These are phyloP conservation scores for Tetragonula clypearis DNA, from an alignment of 1,140 invertebrate genomes.

Conservation along the genomic window DNA sequence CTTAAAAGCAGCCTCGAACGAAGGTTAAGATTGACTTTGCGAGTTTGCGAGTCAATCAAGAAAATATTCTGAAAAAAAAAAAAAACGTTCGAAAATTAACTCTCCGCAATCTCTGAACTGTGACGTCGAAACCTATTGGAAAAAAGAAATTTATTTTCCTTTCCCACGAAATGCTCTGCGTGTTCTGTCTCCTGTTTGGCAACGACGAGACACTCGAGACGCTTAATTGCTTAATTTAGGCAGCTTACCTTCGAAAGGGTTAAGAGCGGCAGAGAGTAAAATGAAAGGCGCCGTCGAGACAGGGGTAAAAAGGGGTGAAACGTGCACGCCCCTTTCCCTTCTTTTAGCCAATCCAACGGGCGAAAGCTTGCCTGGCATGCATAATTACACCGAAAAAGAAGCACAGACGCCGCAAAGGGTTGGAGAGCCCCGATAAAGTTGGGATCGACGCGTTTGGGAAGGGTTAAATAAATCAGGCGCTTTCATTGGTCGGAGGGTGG, in stretches of 20 bases:
- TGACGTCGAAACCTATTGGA: too few relatives aligned
- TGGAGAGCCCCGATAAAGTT: constrained; percentile 24
- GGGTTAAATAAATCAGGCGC: constrained; percentile 73
- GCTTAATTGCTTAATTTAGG: background rate
- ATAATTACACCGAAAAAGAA: constrained; percentile 72
- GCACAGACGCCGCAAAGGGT: constrained; percentile 73
- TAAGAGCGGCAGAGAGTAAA: background rate
- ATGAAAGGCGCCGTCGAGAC: constrained; percentile 10
- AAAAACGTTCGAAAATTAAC: too few relatives aligned
- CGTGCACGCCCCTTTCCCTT: constrained; percentile 66
- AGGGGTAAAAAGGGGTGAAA: constrained; percentile 62
- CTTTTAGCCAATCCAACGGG: constrained; percentile 67
- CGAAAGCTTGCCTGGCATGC: constrained; percentile 65
- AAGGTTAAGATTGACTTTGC: too few relatives aligned
- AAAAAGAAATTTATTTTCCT: too few relatives aligned
- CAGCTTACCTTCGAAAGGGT: background rate
- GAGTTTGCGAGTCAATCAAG: too few relatives aligned
- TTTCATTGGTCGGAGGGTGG: constrained; percentile 64
- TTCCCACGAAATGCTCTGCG: too few relatives aligned
- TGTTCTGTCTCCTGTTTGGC: too few relatives aligned
- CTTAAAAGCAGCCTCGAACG: too few relatives aligned
- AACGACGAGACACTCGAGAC: too few relatives aligned
- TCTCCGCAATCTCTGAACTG: too few relatives aligned
- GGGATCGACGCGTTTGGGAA: constrained; percentile 58
- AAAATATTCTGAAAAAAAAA: too few relatives aligned